phyloP scores from a whole-genome alignment of 2,113 vertebrate species.

The Ailurus styani region DNA sequence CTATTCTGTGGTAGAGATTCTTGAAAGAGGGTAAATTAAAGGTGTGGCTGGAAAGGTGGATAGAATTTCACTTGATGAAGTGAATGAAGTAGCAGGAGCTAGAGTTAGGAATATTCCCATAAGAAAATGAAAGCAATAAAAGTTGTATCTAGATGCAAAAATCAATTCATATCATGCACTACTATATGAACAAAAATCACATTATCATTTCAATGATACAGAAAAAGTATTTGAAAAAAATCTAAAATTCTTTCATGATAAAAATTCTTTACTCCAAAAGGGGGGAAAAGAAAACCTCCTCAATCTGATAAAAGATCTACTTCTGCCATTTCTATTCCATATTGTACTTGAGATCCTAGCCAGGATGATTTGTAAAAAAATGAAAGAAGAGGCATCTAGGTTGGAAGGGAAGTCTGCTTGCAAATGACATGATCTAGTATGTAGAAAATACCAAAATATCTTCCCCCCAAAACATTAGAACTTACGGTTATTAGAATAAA shows the following conservation, averaged over 20 bases:
- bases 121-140: not conserved
- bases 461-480: not conserved
- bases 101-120: not conserved
- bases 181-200: not conserved
- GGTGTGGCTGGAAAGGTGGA: not conserved
- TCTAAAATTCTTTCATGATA: not conserved
- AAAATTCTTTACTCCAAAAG: not conserved
- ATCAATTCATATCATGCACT: not conserved
- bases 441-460: not conserved
- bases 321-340: not conserved
- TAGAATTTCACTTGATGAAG: not conserved
- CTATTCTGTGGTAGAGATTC: not conserved
- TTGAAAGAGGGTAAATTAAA: not conserved
- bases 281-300: not conserved
- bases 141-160: not conserved
- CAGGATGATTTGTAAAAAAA: not conserved
- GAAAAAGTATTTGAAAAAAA: not conserved
- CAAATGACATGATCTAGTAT: not conserved
- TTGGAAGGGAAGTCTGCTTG: not conserved
- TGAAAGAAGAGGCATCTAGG: not conserved
- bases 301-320: not conserved
- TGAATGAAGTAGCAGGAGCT: not conserved
- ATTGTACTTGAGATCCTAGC: not conserved
- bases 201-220: not conserved
- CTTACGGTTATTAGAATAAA: not conserved